Base-by-base conservation (phyloP, 2,797 vertebrate species). In the Siniperca undulata region DNA sequence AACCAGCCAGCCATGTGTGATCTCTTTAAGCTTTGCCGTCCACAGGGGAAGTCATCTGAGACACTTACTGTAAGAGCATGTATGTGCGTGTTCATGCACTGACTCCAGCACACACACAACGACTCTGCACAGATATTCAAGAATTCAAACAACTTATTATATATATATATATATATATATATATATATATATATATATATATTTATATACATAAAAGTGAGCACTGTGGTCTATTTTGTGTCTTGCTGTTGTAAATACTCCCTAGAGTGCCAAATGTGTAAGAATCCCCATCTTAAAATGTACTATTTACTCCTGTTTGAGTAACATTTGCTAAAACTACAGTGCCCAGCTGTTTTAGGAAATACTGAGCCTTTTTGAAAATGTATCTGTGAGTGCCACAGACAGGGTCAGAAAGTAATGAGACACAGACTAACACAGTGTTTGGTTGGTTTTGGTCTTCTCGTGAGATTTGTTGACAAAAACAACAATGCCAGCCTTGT, bases 1-100 rank as follows among this genome's bases (percentile, higher is more conserved):
- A 67, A 60, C 59, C n/a, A 48, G 56, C 53, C 66, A 13, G 65
- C 55, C 67, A 22, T 7, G 36, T 80, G 40, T 53, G 50, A 53
- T 55, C 22, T 36, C 22, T 20, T 44, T 10, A 10, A 68, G 48
- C 55, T 16, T n/a, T 30, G 17, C 10, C 1, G 4, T 48, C 40
- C 42, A 7, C 5, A 13, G 27, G 8, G 30, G 30, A 58, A 59
- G 36, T 80, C 27, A 62, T 65, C 50, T n/a, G 72, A 82, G 59
- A 65, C 59, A n/a, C 17, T n/a, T 34, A 34, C 5, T 55, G 27
- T 44, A 24, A 27, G 20, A 62, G 40, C 50, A 40, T 34, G 44
- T 19, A 12, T 7, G 34, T 19, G 19, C 34, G 27, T 4, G 4
- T 19, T 20, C 34, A 17, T 48, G 70, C 61, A 27, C 7, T 14